Evolutionary conservation across 2,888 invertebrate genomes (phyloP), one percentile per base, ranked within the genome.

Genomic region (Phalangium opilio): DNA sequence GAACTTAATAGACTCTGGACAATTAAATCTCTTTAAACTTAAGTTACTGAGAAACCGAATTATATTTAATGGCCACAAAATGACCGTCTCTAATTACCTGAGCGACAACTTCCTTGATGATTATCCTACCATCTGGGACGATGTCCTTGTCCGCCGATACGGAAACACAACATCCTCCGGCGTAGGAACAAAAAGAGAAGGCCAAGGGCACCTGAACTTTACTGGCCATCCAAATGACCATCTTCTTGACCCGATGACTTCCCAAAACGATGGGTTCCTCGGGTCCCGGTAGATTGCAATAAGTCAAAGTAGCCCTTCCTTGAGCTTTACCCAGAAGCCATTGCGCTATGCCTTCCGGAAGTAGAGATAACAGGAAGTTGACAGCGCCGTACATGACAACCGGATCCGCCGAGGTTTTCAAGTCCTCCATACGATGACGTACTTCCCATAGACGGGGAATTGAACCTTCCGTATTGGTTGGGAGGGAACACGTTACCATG

Each of bases 391-490:
- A 70, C 50, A 71, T 66, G 20, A 72, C 64, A 32, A 71, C 69
- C 3, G 71, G 67, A 57, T 73, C 70, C 2, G 72, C 66, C n/a
- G 71, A 70, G 4, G 61, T 59, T 56, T 67, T 68, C 45, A 73
- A 61, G 36, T 69, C 66, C 43, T 69, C 69, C 61, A 75, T 66
- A 11, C 64, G 60, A 38, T 67, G 64, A 36, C 73, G 67, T 21
- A 73, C 69, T 41, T 69, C 68, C 75, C 75, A 75, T 3, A 75
- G 64, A 20, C 74, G 64, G 1, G 75, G 75, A 20, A 75, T 70
- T 34, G 70, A 69, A n/a, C 73, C 74, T 59, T 75, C 75, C 2
- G 69, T 69, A 54, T 69, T 69, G 38, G 71, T 68, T 18, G 75
- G 74, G 39, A 75, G 62, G 4, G 54, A 52, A 12, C 54, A 49